Evolutionary conservation across 2,113 vertebrate species (phyloP).

Genomic region (Dunckerocampus dactyliophorus): DNA sequence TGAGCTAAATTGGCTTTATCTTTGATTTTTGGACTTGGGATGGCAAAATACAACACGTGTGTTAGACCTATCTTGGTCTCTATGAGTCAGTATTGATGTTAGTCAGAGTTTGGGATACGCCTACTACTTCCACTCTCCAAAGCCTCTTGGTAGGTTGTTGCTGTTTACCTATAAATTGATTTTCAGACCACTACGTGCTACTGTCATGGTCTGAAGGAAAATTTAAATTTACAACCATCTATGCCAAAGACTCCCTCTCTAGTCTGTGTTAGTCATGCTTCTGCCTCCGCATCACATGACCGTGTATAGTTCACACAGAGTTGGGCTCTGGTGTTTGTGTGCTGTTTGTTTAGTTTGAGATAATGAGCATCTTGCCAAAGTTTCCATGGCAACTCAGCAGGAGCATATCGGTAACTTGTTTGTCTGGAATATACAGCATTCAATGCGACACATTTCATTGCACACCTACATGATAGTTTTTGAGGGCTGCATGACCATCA

Average conservation of each 20-base stretch:
- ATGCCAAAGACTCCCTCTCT: conserved; percentile 51
- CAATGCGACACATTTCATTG: conserved; percentile 31
- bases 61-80: conserved; percentile 19
- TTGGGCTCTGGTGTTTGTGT: conserved; percentile 39
- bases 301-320: conserved; percentile 40
- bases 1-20: background rate
- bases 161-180: conserved; percentile 43
- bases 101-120: conserved; percentile 30
- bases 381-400: conserved; percentile 75
- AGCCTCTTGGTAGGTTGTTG: conserved; percentile 25
- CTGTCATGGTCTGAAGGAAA: conserved; percentile 36
- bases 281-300: conserved; percentile 42
- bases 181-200: conserved; percentile 32
- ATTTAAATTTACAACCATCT: background rate
- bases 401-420: conserved; percentile 50
- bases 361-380: conserved; percentile 62
- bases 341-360: conserved; percentile 53
- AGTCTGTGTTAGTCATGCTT: conserved; percentile 55
- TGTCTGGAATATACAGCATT: conserved; percentile 50
- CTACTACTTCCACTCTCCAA: conserved; percentile 17
- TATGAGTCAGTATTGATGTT: conserved; percentile 30
- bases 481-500: no score
- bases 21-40: background rate
- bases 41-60: conserved; percentile 12
- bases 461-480: background rate